A percentile compares a stretch with the other conserved stretches of the same genome.
These are phyloP conservation scores for Galeruca laticollis DNA, from an alignment of 2,888 invertebrate species.

Conservation along the genomic window DNA sequence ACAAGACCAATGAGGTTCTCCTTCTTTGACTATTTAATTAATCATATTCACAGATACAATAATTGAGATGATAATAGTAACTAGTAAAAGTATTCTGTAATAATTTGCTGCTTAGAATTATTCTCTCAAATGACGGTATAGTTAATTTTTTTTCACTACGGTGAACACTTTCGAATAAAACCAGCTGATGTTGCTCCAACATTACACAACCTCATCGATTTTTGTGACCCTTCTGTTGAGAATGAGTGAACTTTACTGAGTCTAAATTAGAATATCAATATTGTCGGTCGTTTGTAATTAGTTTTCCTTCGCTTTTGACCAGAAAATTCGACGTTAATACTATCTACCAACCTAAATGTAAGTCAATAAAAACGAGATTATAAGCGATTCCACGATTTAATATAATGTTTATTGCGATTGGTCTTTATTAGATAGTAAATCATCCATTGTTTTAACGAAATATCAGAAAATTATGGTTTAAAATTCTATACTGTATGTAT, in stretches of 20 bases:
- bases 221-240: constrained; percentile 5
- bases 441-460: neutral
- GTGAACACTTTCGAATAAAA: too few species aligned
- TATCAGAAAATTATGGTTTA: too few species aligned
- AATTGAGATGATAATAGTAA: too few species aligned
- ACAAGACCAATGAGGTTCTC: too few species aligned
- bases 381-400: neutral
- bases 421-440: neutral
- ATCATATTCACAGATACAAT: too few species aligned
- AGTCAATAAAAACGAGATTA: neutral
- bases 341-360: neutral
- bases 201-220: constrained; percentile 8
- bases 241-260: neutral
- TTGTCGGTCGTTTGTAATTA: neutral
- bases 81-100: too few species aligned
- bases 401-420: neutral
- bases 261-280: constrained; percentile 10
- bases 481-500: too few species aligned
- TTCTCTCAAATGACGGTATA: too few species aligned
- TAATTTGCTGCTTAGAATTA: too few species aligned
- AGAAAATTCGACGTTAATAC: neutral
- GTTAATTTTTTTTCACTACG: too few species aligned
- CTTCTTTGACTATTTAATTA: too few species aligned
- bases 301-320: neutral
- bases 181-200: too few species aligned